Base-by-base conservation (phyloP, 2,797 vertebrate species). In the Lepidocolaptes lacrymiger region DNA sequence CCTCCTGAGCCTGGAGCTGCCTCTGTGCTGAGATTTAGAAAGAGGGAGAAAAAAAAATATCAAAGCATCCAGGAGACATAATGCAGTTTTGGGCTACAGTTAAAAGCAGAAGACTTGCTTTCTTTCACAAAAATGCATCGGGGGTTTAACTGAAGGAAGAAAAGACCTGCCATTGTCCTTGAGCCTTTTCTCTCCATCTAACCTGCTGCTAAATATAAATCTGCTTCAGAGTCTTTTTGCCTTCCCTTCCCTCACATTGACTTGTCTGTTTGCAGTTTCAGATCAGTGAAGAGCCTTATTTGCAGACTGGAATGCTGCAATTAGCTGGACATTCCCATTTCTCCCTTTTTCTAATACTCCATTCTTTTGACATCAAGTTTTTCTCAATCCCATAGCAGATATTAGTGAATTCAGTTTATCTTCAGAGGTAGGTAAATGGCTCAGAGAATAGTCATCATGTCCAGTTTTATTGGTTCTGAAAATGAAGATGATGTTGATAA, bases 191-290 rank as follows among this genome's bases (percentile, higher is more conserved):
- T 97, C 36, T 89, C 59, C 48, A 10, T 62, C 93, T 83, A 85
- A 94, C 91, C 83, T 96, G 84, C 69, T 96, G 68, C 93, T 96
- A 96, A 96, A 96, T 96, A 94, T 95, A 84, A 92, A 80, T 71
- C 88, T 95, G 87, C 83, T 97, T 97, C 83, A 81, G 79, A 92
- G 56, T 61, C 63, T 91, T 92, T 84, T 78, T 85, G 67, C 83
- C 64, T 91, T 91, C 21, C 1, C 81, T 88, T 76, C 54, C 85
- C 85, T 95, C 71, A 76, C 66, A 14, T 66, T 89, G 82, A 84
- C 83, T 91, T 85, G 88, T 91, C 85, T 96, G 85, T 92, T 96
- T 96, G 89, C 86, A 67, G 83, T 93, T 97, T 94, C 86, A 84
- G 84, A 95, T 91, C 74, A 89, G 91, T 72, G 87, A 80, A 66